Conservation (phyloP, 2,113 vertebrate genomes). For the Mus spicilegus region DNA sequence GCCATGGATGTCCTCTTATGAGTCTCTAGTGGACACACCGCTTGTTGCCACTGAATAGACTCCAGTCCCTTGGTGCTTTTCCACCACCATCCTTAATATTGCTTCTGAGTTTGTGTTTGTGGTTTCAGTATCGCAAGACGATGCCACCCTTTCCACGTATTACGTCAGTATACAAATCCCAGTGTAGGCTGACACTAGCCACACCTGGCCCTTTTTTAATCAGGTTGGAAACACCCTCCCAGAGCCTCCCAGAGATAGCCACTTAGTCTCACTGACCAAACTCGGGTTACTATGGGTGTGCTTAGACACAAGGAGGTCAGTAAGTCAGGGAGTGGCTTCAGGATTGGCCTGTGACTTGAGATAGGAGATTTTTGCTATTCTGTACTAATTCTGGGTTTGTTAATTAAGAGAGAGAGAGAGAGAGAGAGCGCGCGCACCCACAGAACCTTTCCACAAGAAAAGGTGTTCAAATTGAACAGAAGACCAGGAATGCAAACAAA, state of each 20-base stretch:
- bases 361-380: neutral
- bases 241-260: neutral
- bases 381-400: slow-evolving; percentile 17
- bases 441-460: neutral
- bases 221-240: neutral
- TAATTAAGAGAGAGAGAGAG: neutral
- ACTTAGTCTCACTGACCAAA: neutral
- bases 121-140: neutral
- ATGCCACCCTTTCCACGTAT: neutral
- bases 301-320: neutral
- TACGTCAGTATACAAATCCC: neutral
- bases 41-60: no score
- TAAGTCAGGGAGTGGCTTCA: neutral
- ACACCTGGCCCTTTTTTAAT: neutral
- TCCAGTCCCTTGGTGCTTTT: neutral
- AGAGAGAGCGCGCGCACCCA: neutral
- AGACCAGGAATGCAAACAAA: neutral
- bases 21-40: neutral
- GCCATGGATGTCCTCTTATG: neutral
- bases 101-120: neutral
- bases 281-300: neutral
- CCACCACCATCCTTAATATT: neutral
- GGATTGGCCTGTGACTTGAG: neutral
- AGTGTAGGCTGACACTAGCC: neutral
- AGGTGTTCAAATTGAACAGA: neutral